Percentiles rank a stretch among this genome's conserved stretches.
Evolutionary conservation across 2,797 vertebrate genomes (phyloP).

Genomic region (Scomberomorus guttatus): DNA sequence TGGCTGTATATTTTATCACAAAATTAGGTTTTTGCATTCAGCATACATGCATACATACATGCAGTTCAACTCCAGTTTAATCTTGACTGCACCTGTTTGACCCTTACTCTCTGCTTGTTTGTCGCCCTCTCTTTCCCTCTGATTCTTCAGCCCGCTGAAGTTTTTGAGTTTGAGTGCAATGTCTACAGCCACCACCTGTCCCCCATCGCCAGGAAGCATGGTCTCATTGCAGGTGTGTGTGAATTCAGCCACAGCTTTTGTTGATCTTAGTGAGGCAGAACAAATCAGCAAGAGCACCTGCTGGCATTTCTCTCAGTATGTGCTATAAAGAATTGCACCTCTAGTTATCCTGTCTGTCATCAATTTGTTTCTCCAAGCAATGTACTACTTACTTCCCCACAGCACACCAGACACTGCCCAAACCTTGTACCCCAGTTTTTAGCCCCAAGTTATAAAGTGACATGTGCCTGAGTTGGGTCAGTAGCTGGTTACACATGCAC

Average conservation of each 20-base stretch:
- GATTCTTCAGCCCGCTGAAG: constrained; percentile 88
- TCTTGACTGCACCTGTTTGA: not conserved
- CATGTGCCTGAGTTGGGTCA: not conserved
- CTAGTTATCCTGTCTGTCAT: constrained; percentile 11
- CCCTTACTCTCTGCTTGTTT: not conserved
- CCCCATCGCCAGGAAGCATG: constrained; percentile 93
- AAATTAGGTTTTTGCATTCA: constrained; percentile 2
- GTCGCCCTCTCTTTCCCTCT: not conserved
- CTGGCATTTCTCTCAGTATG: not conserved
- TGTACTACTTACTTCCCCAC: not conserved
- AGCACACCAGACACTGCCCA: not conserved
- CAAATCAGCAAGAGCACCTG: not conserved
- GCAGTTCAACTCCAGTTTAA: too few relatives aligned
- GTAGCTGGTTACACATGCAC: not conserved
- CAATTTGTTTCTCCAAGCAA: constrained; percentile 5
- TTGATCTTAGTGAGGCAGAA: not conserved
- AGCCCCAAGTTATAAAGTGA: constrained; percentile 2
- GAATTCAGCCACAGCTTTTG: not conserved
- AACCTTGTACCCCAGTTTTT: not conserved
- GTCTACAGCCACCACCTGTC: constrained; percentile 98
- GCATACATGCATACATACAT: not conserved
- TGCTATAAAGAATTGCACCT: constrained; percentile 1
- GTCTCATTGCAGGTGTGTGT: constrained; percentile 93
- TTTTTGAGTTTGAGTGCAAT: constrained; percentile 93
- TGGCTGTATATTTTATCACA: constrained; percentile 19